These are phyloP conservation scores for Sphaerophoria taeniata DNA, from an alignment of 2,888 invertebrate species.

Conservation along the genomic window DNA sequence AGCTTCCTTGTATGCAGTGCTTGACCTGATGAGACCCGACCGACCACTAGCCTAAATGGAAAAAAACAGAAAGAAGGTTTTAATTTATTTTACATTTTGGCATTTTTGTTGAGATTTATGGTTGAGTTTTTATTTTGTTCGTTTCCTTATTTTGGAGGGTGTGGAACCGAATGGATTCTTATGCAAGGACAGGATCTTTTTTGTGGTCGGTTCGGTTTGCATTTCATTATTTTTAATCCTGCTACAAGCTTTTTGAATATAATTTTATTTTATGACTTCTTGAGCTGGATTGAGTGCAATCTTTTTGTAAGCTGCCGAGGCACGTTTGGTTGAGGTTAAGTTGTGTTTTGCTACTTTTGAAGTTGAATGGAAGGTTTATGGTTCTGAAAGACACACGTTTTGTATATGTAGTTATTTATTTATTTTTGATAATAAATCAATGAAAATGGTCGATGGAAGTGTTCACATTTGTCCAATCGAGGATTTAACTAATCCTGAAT, in stretches of 20 bases:
- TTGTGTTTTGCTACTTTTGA: not conserved
- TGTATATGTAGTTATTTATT: not conserved
- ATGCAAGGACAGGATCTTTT: not conserved
- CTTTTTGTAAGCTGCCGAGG: constrained; percentile 31
- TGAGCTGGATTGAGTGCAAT: constrained; percentile 36
- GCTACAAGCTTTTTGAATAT: constrained; percentile 30
- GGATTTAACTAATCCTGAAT: too few relatives aligned
- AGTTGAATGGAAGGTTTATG: constrained; percentile 7
- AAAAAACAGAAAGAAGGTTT: constrained; percentile 37
- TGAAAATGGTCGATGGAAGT: constrained; percentile 9
- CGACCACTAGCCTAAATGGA: not conserved
- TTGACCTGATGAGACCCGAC: constrained; percentile 34
- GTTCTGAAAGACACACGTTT: constrained; percentile 1
- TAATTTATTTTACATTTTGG: constrained; percentile 72
- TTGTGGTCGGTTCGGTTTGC: constrained; percentile 5
- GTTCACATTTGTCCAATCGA: not conserved
- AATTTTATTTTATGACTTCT: constrained; percentile 36
- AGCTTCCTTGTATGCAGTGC: constrained; percentile 25
- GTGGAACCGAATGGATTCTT: constrained; percentile 1
- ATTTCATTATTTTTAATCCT: constrained; percentile 35
- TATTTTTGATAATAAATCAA: constrained; percentile 1
- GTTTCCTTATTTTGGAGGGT: not conserved
- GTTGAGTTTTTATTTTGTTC: constrained; percentile 51
- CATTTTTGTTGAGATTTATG: constrained; percentile 73
- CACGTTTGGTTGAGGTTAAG: constrained; percentile 22